Evolutionary conservation across 2,797 vertebrate species (phyloP), one percentile per base, ranked within the genome.

Genomic region (Melanotaenia boesemani): DNA sequence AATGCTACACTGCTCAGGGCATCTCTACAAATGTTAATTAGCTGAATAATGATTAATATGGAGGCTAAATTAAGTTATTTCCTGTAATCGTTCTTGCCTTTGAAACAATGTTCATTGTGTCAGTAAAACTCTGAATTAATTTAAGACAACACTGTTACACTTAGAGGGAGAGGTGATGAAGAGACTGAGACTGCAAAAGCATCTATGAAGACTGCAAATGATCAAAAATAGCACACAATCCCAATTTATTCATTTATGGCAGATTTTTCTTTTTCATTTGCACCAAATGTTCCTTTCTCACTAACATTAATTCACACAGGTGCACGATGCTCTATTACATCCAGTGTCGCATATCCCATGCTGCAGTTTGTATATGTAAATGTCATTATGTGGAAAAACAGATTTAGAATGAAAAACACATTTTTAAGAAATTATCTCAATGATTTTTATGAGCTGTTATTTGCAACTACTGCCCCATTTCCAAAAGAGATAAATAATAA

Each of bases 11-110:
- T 72, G 92, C 92, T 93, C 77, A 80, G 88, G 92, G 92, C 92
- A 88, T 82, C 87, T 90, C 95, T 92, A 94, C 64, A 90, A 95
- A 92, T 92, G 94, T 92, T 97, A 96, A 97, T 97, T 96, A 96
- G 93, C 90, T 86, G 94, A 94, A 95, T 93, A 94, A 95, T 92
- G 90, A 96, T 96, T 96, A 94, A 96, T 96, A 95, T 93, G 91
- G 90, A 95, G 94, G 95, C 96, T 96, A 95, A 96, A 97, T 95
- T 83, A 94, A 95, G 95, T 96, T 95, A 92, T 94, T 95, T 95
- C 87, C 92, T 94, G 93, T 96, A 95, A 96, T 96, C 79, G 90
- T 93, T 94, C 94, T 95, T 95, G 95, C 92, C 93, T 95, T 95
- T 95, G 93, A 93, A 94, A 94, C 95, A 95, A 95, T 88, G 89